phyloP scores from a whole-genome alignment of 2,888 invertebrate species.

The Tenthredo livida region DNA sequence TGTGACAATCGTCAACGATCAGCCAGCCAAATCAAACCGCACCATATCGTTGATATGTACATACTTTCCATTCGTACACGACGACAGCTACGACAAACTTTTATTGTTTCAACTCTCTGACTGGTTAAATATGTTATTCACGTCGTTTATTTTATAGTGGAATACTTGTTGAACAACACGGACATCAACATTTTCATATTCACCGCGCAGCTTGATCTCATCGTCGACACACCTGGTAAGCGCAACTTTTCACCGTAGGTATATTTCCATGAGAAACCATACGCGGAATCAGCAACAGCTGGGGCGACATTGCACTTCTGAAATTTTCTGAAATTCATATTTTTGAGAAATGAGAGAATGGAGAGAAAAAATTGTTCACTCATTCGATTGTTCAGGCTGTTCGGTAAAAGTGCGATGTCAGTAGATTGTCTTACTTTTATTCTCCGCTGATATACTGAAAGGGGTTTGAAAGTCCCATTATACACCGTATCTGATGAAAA shows the following conservation, averaged over 20 bases:
- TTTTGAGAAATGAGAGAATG: too few species aligned
- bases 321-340: neutral
- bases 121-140: slow-evolving; percentile 60
- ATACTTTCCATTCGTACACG: slow-evolving; percentile 44
- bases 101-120: slow-evolving; percentile 61
- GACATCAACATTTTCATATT: slow-evolving; percentile 85
- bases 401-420: neutral
- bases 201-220: slow-evolving; percentile 91
- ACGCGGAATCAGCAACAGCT: neutral
- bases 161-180: slow-evolving; percentile 84
- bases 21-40: neutral
- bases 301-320: neutral
- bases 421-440: neutral
- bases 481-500: neutral
- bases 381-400: too few species aligned
- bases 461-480: neutral
- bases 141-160: slow-evolving; percentile 80
- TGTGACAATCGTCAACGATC: slow-evolving; percentile 9
- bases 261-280: slow-evolving; percentile 61
- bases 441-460: neutral
- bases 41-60: slow-evolving; percentile 13
- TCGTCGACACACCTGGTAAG: slow-evolving; percentile 90
- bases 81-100: slow-evolving; percentile 44
- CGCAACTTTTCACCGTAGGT: slow-evolving; percentile 31
- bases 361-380: too few species aligned